A percentile compares a stretch with the other conserved stretches of the same genome.
Conservation (phyloP, 2,888 invertebrate species). For the Agrotis ipsilon region DNA sequence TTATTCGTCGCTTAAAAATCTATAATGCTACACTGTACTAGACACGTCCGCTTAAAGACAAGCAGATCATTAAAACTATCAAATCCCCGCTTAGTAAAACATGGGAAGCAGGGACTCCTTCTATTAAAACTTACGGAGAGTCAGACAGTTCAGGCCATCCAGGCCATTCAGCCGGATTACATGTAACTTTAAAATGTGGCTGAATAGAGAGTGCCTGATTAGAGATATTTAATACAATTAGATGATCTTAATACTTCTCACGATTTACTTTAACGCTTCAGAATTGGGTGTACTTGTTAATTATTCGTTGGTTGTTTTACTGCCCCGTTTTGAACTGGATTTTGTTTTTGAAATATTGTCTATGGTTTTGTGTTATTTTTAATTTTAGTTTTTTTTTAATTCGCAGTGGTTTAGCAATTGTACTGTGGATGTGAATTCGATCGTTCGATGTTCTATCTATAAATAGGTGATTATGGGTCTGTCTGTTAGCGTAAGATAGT, state of each 20-base stretch:
- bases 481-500: too few species aligned
- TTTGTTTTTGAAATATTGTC: not conserved
- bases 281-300: conserved; percentile 42
- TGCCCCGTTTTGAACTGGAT: not conserved
- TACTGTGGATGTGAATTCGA: too few species aligned
- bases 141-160: conserved; percentile 58
- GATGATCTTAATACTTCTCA: conserved; percentile 41
- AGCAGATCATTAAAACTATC: conserved; percentile 65
- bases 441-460: too few species aligned
- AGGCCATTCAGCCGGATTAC: conserved; percentile 74
- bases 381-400: too few species aligned
- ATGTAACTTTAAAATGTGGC: conserved; percentile 78
- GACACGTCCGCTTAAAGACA: conserved; percentile 42
- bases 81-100: conserved; percentile 71
- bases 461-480: too few species aligned
- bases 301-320: conserved; percentile 22
- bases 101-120: conserved; percentile 58
- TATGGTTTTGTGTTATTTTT: too few species aligned
- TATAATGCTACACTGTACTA: not conserved
- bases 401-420: too few species aligned
- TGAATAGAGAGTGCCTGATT: conserved; percentile 68
- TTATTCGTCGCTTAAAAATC: not conserved
- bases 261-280: conserved; percentile 34
- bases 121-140: conserved; percentile 73
- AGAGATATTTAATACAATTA: conserved; percentile 65